Evolutionary conservation across 2,797 vertebrate genomes (phyloP).

Genomic region (Leptatherina wallacei): DNA sequence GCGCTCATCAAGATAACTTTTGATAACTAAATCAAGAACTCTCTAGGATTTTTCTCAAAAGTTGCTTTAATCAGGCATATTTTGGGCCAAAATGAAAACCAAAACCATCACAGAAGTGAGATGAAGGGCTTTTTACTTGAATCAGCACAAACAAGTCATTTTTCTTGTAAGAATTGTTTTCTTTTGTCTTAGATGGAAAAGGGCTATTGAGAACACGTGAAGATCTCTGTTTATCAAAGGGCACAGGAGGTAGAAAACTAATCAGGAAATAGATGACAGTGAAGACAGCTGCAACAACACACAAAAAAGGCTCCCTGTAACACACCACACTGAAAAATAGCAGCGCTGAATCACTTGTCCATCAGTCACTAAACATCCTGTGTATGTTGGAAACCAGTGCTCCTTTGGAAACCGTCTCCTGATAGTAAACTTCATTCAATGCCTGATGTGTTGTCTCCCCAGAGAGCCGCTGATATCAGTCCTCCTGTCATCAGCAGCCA

Average conservation of each 20-base stretch:
- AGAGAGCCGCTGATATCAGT: conserved; percentile 82
- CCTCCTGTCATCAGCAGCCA: conserved; percentile 74
- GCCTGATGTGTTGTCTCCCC: conserved; percentile 44
- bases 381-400: conserved; percentile 42
- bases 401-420: conserved; percentile 36
- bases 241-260: conserved; percentile 46
- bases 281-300: conserved; percentile 58
- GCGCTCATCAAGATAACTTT: not conserved
- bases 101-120: conserved; percentile 42
- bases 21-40: not conserved
- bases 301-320: conserved; percentile 61
- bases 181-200: conserved; percentile 55
- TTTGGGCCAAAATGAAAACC: conserved; percentile 31
- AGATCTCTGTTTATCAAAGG: conserved; percentile 63
- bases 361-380: conserved; percentile 57
- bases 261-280: conserved; percentile 53
- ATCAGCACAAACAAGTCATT: conserved; percentile 55
- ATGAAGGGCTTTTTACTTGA: conserved; percentile 22
- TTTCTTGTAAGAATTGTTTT: conserved; percentile 62
- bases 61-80: not conserved
- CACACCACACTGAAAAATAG: conserved; percentile 42
- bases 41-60: not conserved
- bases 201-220: conserved; percentile 65
- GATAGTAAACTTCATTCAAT: conserved; percentile 36
- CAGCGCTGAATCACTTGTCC: conserved; percentile 43